Percentiles rank a stretch among this genome's conserved stretches.
phyloP scores from a whole-genome alignment of 2,113 vertebrate species.

The Zapornia atra region DNA sequence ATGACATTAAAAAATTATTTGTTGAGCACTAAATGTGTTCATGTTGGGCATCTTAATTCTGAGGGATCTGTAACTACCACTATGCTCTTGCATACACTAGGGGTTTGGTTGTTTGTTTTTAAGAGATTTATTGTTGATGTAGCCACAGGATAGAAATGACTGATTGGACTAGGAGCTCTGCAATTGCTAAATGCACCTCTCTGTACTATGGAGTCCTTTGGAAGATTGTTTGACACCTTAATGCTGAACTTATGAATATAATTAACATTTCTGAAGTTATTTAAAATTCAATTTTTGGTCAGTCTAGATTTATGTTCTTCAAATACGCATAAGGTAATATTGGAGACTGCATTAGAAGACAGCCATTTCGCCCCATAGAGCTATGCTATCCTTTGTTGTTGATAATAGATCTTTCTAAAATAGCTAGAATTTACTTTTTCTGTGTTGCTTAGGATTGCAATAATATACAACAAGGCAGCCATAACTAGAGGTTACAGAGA shows the following conservation, averaged over 20 bases:
- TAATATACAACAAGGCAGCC: background rate
- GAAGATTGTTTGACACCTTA: background rate
- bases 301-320: background rate
- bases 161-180: background rate
- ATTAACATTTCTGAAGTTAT: conserved; percentile 30
- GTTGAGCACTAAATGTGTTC: conserved; percentile 50
- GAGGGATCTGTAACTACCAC: background rate
- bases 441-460: background rate
- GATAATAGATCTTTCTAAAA: conserved; percentile 25
- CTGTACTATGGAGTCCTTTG: background rate
- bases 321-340: background rate
- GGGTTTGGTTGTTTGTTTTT: background rate
- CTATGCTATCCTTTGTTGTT: background rate
- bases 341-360: background rate
- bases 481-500: conserved; percentile 1
- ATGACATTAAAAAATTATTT: conserved; percentile 76
- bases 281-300: background rate
- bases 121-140: background rate
- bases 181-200: background rate
- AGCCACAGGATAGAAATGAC: conserved; percentile 3
- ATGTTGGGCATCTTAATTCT: conserved; percentile 60
- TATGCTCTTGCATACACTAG: background rate
- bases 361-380: background rate
- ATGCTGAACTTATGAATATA: background rate
- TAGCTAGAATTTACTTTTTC: background rate